phyloP scores from a whole-genome alignment of 35 echinoderm and acorn worm species.

The Ptychodera flava region DNA sequence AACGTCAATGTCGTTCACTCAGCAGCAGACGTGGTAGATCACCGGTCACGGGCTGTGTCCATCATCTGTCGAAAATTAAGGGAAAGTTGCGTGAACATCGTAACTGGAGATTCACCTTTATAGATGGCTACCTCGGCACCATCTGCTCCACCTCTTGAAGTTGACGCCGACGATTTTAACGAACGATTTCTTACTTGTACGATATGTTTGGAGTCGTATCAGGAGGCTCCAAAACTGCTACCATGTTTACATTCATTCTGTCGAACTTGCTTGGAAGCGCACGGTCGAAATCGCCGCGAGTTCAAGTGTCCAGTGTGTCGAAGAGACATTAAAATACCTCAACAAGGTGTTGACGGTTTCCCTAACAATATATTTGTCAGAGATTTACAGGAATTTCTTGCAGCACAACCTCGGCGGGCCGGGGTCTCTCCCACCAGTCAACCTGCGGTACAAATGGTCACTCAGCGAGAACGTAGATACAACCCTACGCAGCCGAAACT shows the following conservation, averaged over 20 bases:
- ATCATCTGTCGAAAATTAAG: no score
- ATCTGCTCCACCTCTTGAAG: neutral
- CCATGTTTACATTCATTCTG: slow-evolving; percentile 19
- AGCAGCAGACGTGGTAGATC: no score
- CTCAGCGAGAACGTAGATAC: neutral
- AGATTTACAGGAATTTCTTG: slow-evolving; percentile 5
- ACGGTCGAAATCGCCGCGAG: neutral
- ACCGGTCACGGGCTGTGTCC: no score
- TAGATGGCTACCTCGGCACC: neutral
- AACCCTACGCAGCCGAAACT: slow-evolving; percentile 2
- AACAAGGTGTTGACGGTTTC: slow-evolving; percentile 11
- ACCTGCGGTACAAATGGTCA: neutral
- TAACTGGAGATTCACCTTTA: no score
- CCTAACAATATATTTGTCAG: slow-evolving; percentile 22
- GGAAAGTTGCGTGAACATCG: no score
- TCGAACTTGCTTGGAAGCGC: neutral
- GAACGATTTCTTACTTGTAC: slow-evolving; percentile 24
- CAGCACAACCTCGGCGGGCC: neutral
- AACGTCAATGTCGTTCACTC: no score
- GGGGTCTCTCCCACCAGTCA: neutral
- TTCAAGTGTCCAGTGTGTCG: slow-evolving; percentile 15
- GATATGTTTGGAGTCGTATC: slow-evolving; percentile 15
- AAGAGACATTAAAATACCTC: slow-evolving; percentile 4
- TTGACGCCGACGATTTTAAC: slow-evolving; percentile 9
- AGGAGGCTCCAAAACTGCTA: slow-evolving; percentile 14